Conservation (phyloP, 2,888 invertebrate species). For the Leucophenga montana region DNA sequence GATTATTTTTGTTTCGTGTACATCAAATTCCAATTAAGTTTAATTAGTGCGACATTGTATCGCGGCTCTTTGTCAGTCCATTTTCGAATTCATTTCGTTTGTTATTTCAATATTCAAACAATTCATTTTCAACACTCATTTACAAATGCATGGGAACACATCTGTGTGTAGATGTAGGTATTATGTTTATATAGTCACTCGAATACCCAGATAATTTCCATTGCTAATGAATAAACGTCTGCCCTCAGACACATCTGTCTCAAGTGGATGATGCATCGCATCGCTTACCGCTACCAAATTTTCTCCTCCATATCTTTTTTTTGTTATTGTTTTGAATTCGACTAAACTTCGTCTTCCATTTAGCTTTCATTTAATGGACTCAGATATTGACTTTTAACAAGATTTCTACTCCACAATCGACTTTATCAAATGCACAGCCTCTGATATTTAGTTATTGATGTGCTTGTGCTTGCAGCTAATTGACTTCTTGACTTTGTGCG, state of each 20-base stretch:
- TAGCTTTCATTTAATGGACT: constrained; percentile 65
- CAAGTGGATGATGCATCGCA: constrained; percentile 1
- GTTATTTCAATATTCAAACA: too few species aligned
- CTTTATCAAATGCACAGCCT: constrained; percentile 26
- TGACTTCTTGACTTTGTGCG: constrained; percentile 65
- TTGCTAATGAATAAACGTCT: constrained; percentile 5
- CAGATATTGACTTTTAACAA: constrained; percentile 67
- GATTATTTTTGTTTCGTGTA: too few species aligned
- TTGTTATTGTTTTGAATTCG: not conserved
- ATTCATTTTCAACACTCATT: too few species aligned
- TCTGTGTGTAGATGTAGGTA: too few species aligned
- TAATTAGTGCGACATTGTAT: too few species aligned
- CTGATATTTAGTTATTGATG: constrained; percentile 18
- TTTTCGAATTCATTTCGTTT: too few species aligned
- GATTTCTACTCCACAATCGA: constrained; percentile 56
- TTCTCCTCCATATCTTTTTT: not conserved
- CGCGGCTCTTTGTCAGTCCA: too few species aligned
- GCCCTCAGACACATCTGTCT: not conserved
- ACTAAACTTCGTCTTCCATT: constrained; percentile 53
- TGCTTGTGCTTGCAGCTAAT: constrained; percentile 43
- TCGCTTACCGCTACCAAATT: not conserved
- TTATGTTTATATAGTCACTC: too few species aligned
- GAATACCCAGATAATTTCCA: too few species aligned
- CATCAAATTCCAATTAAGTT: too few species aligned
- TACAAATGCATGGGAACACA: too few species aligned